Base-by-base conservation (phyloP, 1,140 invertebrate genomes). In the Drosophila gunungcola region DNA sequence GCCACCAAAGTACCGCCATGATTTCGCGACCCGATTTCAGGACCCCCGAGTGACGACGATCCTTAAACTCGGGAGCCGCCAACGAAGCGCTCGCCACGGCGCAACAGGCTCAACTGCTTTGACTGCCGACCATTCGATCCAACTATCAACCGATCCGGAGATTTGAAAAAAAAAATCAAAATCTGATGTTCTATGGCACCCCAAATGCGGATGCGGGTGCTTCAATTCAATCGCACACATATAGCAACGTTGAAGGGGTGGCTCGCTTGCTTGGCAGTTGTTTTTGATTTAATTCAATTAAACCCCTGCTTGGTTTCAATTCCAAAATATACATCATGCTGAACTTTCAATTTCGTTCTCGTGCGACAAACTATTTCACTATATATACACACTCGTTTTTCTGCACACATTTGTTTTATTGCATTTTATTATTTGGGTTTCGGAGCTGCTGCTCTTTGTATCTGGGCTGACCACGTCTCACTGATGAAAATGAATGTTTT, bases 401-500 rank as follows among this genome's bases (percentile, higher is more conserved):
- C 16, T 58, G 53, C 65, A 69, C 29, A 69, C 29, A 43, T 54
- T 53, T 68, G 52, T 76, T 68, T 68, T 85, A 72, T 81, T 70
- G 64, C 72, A 67, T 69, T 57, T 62, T 51, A 65, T 63, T 45
- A 39, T 54, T 54, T 69, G 48, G 49, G 4, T 55, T 58, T 62
- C 34, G 29, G 32, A 65, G 46, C 39, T 65, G 46, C 39, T 65
- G 34, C 53, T 34, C 36, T 60, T 12, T 80, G 56, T 39, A 63
- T 45, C 51, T 61, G 25, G 73, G 62, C 34, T 62, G 60, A 38
- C 60, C 45, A 36, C 32, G 83, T 82, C 83, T 51, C 61, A 60
- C 54, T 91, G 79, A 91, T 91, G 89, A 91, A 83, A 77, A 91
- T 90, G 65, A 91, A 91, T 91, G 89, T 80, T 64, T 90, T 91